A percentile compares a stretch with the other conserved stretches of the same genome.
Conservation (phyloP, 2,888 invertebrate species). For the Micoletzkya japonica region DNA sequence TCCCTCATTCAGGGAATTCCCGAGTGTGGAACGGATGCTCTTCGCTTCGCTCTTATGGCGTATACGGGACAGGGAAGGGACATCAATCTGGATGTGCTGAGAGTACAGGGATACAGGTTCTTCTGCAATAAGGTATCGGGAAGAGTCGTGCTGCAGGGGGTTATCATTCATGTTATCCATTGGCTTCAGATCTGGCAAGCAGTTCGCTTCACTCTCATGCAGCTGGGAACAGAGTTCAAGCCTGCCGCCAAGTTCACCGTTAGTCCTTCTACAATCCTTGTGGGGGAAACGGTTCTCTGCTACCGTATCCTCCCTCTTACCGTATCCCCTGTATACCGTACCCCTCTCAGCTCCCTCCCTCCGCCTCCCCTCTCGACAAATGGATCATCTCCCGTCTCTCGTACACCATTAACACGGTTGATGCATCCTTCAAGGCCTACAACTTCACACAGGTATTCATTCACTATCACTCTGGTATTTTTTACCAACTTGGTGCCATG, state of each 20-base stretch:
- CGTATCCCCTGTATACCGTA: too few relatives aligned
- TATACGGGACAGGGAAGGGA: conserved; percentile 87
- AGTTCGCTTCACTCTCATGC: conserved; percentile 80
- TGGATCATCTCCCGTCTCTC: conserved; percentile 91
- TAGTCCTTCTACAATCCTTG: not conserved
- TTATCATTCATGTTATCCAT: too few relatives aligned
- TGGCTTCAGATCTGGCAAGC: conserved; percentile 89
- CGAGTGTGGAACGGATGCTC: conserved; percentile 78
- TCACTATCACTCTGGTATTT: not conserved
- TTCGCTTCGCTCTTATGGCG: conserved; percentile 87
- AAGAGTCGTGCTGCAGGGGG: not conserved
- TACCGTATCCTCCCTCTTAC: not conserved
- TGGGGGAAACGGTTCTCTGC: not conserved
- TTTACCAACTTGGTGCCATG: too few relatives aligned
- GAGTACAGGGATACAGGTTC: conserved; percentile 73
- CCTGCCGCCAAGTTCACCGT: conserved; percentile 35
- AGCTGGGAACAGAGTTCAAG: conserved; percentile 48
- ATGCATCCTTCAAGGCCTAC: conserved; percentile 78
- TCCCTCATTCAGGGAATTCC: conserved; percentile 56
- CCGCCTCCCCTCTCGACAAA: conserved; percentile 77
- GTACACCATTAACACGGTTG: conserved; percentile 76
- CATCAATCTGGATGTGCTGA: conserved; percentile 91
- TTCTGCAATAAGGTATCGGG: conserved; percentile 59
- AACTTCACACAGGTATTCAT: conserved; percentile 76
- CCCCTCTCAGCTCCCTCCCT: conserved; percentile 65